Evolutionary conservation across 1,140 invertebrate species (phyloP).

Genomic region (Acromyrmex charruanus): DNA sequence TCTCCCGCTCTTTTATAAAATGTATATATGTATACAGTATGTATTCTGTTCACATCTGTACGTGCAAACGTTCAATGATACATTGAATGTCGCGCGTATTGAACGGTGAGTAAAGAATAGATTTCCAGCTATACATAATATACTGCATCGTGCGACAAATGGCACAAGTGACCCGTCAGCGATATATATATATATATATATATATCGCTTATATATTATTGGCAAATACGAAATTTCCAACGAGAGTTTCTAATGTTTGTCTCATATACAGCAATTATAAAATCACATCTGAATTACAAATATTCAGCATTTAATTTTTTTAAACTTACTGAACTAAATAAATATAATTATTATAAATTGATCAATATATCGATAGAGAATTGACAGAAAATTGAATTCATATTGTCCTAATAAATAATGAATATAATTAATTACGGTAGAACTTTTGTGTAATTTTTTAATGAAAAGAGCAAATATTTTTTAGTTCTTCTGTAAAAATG

Average conservation of each 20-base stretch:
- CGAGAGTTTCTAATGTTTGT: background rate
- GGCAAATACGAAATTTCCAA: background rate
- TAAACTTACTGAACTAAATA: background rate
- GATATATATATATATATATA: background rate
- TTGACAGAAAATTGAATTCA: background rate
- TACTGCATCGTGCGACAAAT: background rate
- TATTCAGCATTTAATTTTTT: background rate
- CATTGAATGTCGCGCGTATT: constrained; percentile 28
- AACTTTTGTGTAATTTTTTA: background rate
- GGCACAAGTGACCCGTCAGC: constrained; percentile 23
- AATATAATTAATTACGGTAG: background rate
- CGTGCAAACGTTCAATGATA: background rate
- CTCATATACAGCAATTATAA: constrained; percentile 5
- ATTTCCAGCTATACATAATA: background rate
- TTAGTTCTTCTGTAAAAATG: background rate
- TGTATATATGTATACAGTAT: background rate
- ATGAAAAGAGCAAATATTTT: background rate
- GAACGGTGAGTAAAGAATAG: constrained; percentile 20
- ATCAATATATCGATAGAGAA: background rate
- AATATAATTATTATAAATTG: background rate
- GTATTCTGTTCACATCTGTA: background rate
- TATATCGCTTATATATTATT: background rate
- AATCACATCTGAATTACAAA: background rate
- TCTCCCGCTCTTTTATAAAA: background rate
- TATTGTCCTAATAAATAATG: background rate